Conservation (phyloP, 1,140 invertebrate genomes). For the Drosophila nigromelanica region DNA sequence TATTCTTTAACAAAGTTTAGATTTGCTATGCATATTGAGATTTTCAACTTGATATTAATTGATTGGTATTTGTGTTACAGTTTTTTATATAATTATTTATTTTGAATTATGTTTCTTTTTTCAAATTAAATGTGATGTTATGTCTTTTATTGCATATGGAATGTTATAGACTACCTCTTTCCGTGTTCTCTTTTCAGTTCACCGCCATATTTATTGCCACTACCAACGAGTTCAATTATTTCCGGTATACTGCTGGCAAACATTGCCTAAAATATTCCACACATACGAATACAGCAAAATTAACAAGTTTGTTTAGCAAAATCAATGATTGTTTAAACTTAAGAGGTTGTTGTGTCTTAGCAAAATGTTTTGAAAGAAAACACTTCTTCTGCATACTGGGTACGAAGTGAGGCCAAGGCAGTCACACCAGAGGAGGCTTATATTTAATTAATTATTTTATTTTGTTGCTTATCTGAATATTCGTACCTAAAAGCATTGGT, state of each 20-base stretch:
- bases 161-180: constrained; percentile 92
- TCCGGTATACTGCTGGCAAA: constrained; percentile 99
- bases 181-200: constrained; percentile 98
- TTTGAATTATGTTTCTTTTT: constrained; percentile 37
- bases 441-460: neutral
- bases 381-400: constrained; percentile 18
- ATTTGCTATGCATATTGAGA: constrained; percentile 13
- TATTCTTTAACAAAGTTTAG: neutral
- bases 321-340: constrained; percentile 16
- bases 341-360: constrained; percentile 42
- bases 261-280: constrained; percentile 92
- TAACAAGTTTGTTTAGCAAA: constrained; percentile 47
- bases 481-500: constrained; percentile 57
- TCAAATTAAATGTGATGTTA: constrained; percentile 62
- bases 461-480: constrained; percentile 20
- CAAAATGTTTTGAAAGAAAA: constrained; percentile 21
- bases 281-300: constrained; percentile 66
- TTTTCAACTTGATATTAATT: constrained; percentile 43
- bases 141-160: constrained; percentile 47
- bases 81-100: constrained; percentile 53
- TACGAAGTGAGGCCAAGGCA: constrained; percentile 49
- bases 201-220: constrained; percentile 98
- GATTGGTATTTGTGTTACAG: constrained; percentile 39
- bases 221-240: constrained; percentile 99
- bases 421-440: constrained; percentile 48